phyloP scores from a whole-genome alignment of 2,797 vertebrate genomes.

The Hemibagrus guttatus region DNA sequence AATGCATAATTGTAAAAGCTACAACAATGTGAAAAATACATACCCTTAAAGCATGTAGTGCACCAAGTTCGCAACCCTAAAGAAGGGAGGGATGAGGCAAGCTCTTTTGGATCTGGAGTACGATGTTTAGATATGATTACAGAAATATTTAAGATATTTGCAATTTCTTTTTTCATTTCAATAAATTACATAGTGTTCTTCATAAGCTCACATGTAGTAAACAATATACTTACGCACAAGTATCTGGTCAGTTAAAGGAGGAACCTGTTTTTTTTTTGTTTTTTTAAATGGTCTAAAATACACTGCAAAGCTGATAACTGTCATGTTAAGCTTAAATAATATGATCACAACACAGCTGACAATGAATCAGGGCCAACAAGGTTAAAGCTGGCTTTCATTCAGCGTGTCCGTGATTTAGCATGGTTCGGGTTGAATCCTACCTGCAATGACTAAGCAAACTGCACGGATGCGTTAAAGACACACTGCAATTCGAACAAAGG shows the following conservation, averaged over 20 bases:
- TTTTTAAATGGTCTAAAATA: conserved; percentile 50
- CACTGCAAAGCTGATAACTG: conserved; percentile 48
- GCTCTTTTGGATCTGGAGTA: conserved; percentile 49
- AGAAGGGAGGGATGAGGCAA: conserved; percentile 32
- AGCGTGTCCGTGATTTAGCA: neutral
- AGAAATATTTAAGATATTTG: conserved; percentile 55
- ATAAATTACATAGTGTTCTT: conserved; percentile 77
- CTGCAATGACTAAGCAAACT: conserved; percentile 37
- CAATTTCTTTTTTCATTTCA: conserved; percentile 61
- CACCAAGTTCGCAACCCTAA: conserved; percentile 59
- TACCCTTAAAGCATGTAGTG: conserved; percentile 57
- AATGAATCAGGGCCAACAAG: conserved; percentile 12
- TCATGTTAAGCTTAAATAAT: conserved; percentile 37
- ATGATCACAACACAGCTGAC: neutral
- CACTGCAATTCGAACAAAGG: conserved; percentile 52
- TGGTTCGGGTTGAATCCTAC: neutral
- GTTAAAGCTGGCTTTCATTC: neutral
- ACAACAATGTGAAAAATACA: conserved; percentile 67
- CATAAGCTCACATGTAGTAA: conserved; percentile 74
- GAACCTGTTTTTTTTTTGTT: conserved; percentile 56
- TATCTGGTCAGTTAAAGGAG: conserved; percentile 76
- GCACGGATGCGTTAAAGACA: conserved; percentile 45
- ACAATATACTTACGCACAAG: conserved; percentile 79
- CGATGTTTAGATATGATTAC: conserved; percentile 55
- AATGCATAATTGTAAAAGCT: conserved; percentile 65